phyloP scores from a whole-genome alignment of 2,797 vertebrate species.

The Acipenser transmontanus region DNA sequence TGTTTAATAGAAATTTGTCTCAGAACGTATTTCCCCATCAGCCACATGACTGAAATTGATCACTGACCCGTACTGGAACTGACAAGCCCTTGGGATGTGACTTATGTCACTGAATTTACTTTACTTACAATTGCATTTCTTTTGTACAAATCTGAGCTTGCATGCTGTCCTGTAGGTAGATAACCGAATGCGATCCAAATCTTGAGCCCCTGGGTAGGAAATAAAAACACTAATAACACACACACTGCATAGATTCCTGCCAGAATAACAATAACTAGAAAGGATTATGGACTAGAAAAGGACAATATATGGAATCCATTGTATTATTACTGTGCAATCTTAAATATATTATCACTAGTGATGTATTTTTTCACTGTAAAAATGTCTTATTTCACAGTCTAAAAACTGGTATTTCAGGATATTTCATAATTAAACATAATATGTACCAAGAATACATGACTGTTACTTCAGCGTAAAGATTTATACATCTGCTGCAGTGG shows the following conservation, averaged over 20 bases:
- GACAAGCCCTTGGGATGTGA: constrained; percentile 7
- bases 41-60: neutral
- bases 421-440: too few species aligned
- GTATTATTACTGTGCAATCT: too few species aligned
- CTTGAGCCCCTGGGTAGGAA: constrained; percentile 78
- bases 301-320: neutral
- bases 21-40: neutral
- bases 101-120: constrained; percentile 18
- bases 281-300: constrained; percentile 3
- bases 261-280: constrained; percentile 9
- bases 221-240: constrained; percentile 12
- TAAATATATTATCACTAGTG: too few species aligned
- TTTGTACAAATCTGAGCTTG: constrained; percentile 97
- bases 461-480: too few species aligned
- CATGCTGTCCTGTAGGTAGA: constrained; percentile 97
- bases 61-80: neutral
- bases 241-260: constrained; percentile 4
- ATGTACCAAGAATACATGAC: too few species aligned
- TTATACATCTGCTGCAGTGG: too few species aligned
- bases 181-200: constrained; percentile 94
- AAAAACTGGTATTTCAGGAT: too few species aligned
- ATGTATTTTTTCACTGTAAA: neutral
- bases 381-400: neutral
- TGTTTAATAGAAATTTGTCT: too few species aligned
- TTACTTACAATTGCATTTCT: constrained; percentile 96